phyloP scores from a whole-genome alignment of 2,113 vertebrate genomes.

The Cranoglanis bouderius region DNA sequence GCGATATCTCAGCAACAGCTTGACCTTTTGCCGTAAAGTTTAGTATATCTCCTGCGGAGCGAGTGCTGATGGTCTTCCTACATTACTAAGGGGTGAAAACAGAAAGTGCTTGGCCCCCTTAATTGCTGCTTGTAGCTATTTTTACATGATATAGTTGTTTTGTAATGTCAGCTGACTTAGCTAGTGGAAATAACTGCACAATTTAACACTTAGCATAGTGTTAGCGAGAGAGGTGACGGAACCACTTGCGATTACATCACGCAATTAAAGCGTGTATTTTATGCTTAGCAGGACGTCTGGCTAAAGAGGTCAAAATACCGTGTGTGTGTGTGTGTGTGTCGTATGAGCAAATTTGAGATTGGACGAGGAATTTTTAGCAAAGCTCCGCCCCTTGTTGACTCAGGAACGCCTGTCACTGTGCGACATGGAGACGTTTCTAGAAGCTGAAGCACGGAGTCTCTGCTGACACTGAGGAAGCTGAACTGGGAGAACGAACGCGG shows the following conservation, averaged over 20 bases:
- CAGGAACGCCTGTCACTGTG: background rate
- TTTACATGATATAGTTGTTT: background rate
- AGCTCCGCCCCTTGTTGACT: background rate
- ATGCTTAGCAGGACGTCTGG: background rate
- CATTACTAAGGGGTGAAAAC: background rate
- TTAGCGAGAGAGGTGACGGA: background rate
- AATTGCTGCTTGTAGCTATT: background rate
- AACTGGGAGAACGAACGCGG: too few relatives aligned
- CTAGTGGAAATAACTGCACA: background rate
- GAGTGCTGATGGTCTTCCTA: too few relatives aligned
- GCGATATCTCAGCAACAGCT: background rate
- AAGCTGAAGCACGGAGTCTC: background rate
- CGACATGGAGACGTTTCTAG: background rate
- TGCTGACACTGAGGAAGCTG: background rate
- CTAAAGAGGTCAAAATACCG: too few relatives aligned
- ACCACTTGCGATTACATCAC: too few relatives aligned
- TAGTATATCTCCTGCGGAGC: background rate
- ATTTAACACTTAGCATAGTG: background rate
- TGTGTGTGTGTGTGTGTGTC: background rate
- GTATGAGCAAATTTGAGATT: background rate
- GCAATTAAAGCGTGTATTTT: background rate
- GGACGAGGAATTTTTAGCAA: background rate
- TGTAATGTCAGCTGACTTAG: too few relatives aligned
- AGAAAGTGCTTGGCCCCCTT: background rate
- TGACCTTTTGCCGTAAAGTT: background rate